A percentile compares a stretch with the other conserved stretches of the same genome.
phyloP scores from a whole-genome alignment of 2,113 vertebrate species.

The Nansenia antarctica region DNA sequence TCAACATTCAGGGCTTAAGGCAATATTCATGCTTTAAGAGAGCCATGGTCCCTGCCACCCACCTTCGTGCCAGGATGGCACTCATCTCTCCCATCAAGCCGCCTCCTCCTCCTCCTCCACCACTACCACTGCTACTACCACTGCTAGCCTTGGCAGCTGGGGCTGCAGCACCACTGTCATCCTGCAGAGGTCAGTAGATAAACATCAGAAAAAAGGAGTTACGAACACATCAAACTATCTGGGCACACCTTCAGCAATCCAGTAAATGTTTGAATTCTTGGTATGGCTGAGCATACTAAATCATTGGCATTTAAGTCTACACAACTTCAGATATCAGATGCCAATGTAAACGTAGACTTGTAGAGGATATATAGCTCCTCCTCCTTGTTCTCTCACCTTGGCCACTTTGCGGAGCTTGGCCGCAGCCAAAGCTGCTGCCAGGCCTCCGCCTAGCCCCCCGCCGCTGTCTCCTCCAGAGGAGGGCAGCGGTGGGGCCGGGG shows the following conservation, averaged over 20 bases:
- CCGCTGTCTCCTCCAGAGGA: conserved; percentile 61
- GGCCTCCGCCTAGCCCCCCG: conserved; percentile 58
- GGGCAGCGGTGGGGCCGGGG: conserved; percentile 78
- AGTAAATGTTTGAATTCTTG: too few species aligned
- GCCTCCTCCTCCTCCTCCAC: conserved; percentile 60
- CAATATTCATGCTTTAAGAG: background rate
- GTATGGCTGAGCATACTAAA: background rate
- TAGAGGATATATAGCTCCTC: background rate
- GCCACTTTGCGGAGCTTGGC: conserved; percentile 87
- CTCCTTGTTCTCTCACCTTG: conserved; percentile 71
- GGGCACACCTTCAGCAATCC: background rate
- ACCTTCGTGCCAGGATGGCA: conserved; percentile 89
- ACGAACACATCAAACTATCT: background rate
- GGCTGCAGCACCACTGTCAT: conserved; percentile 64
- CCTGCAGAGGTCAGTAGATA: conserved; percentile 70
- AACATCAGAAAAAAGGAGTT: background rate
- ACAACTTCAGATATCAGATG: background rate
- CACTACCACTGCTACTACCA: conserved; percentile 70
- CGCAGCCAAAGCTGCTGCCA: conserved; percentile 83
- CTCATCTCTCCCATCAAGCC: conserved; percentile 93
- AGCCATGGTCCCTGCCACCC: conserved; percentile 33
- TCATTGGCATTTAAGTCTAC: background rate
- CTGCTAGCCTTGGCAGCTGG: conserved; percentile 68
- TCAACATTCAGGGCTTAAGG: too few species aligned
- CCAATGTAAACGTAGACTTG: background rate